phyloP scores from a whole-genome alignment of 1,140 invertebrate species.

The Orius insidiosus region DNA sequence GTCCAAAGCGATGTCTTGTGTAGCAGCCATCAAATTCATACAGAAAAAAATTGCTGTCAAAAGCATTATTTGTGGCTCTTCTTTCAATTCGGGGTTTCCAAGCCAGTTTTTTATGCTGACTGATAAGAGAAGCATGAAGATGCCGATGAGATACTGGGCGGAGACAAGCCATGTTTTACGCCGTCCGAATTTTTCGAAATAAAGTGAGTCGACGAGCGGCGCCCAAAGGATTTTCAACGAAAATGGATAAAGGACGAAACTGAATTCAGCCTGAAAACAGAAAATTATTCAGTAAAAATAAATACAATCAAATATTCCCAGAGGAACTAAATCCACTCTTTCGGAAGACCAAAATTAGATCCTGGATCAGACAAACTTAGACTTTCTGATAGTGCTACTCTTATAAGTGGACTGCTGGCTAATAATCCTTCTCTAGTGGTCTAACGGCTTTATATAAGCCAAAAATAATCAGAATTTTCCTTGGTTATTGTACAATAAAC shows the following conservation, averaged over 20 bases:
- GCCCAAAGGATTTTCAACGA: conserved; percentile 96
- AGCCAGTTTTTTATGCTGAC: conserved; percentile 54
- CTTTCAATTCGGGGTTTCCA: conserved; percentile 19
- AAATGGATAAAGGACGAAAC: conserved; percentile 96
- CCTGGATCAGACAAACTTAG: too few relatives aligned
- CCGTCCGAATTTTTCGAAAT: conserved; percentile 63
- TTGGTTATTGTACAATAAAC: too few relatives aligned
- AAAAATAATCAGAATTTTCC: too few relatives aligned
- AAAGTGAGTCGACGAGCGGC: conserved; percentile 89
- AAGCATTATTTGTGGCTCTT: conserved; percentile 56
- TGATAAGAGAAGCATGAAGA: conserved; percentile 74
- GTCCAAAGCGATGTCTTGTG: conserved; percentile 98
- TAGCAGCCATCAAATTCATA: conserved; percentile 91
- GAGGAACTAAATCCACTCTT: too few relatives aligned
- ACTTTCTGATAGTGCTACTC: too few relatives aligned
- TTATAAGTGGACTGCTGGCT: too few relatives aligned
- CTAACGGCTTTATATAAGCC: too few relatives aligned
- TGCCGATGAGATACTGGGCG: conserved; percentile 67
- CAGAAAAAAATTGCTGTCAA: conserved; percentile 78
- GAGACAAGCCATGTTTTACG: conserved; percentile 96
- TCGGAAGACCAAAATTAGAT: too few relatives aligned
- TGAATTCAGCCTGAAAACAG: conserved; percentile 79
- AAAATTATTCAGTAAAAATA: too few relatives aligned
- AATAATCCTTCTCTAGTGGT: too few relatives aligned
- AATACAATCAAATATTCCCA: too few relatives aligned